Percentiles rank a stretch among this genome's conserved stretches.
These are phyloP conservation scores for Xestobium rufovillosum DNA, from an alignment of 2,888 invertebrate species.

Conservation along the genomic window DNA sequence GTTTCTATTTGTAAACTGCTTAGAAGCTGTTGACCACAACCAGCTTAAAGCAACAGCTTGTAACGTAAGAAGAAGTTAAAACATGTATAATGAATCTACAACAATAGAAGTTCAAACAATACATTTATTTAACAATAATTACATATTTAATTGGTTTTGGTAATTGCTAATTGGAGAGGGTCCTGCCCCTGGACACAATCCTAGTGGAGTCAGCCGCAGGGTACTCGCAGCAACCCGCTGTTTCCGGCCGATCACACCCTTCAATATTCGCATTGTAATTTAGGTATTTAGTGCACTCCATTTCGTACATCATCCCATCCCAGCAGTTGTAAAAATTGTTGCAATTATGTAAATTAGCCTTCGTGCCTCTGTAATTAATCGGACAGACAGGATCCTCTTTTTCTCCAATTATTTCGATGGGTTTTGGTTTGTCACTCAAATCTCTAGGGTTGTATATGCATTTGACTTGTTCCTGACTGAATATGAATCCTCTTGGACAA, in stretches of 20 bases:
- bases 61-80: too few relatives aligned
- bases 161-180: too few relatives aligned
- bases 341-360: background rate
- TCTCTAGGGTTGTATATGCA: background rate
- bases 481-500: background rate
- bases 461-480: background rate
- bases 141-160: too few relatives aligned
- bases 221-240: constrained; percentile 2
- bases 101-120: too few relatives aligned
- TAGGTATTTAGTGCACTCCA: background rate
- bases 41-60: too few relatives aligned
- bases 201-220: background rate
- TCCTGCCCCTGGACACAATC: too few relatives aligned
- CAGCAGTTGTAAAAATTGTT: background rate
- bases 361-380: background rate
- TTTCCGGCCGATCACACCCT: background rate
- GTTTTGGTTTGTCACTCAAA: background rate
- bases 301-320: background rate
- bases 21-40: too few relatives aligned
- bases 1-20: too few relatives aligned
- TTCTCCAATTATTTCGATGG: too few relatives aligned
- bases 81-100: too few relatives aligned
- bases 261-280: background rate
- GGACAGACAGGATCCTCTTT: too few relatives aligned
- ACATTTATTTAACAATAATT: too few relatives aligned